Base-by-base conservation (phyloP, 2,113 vertebrate species). In the Phrynosoma platyrhinos region DNA sequence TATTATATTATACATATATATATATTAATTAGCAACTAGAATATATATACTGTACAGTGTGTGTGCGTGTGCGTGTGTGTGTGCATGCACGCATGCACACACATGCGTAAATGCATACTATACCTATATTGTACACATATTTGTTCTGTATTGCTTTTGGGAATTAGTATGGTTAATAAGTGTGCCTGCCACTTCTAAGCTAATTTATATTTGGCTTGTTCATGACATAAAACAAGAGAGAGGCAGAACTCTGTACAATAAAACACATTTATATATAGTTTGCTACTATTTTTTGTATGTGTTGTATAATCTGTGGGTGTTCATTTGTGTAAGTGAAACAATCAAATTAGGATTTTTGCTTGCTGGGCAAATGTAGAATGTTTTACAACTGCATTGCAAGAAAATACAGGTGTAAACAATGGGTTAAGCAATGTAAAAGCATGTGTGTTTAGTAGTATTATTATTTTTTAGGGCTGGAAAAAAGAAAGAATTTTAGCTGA, bases 401-500 rank as follows among this genome's bases (percentile, higher is more conserved):
- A 27, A 87, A 77, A 13, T 58, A 47, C 40, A 84, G 77, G 58
- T 78, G 62, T 88, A 0, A 90, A 30, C 79, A 84, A 87, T 92
- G 86, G 82, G 52, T 93, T 82, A 53, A 30, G n/a, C 62, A 53
- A 4, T 94, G 74, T 89, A 82, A 81, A 87, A 93, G 58, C 88
- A n/a, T 42, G 6, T 40, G 0, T 92, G 42, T 58, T 86, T 42
- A 95, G 72, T 90, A 93, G 81, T 94, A 91, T 94, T 91, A 94
- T 87, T 68, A 25, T 95, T 94, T 88, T 94, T 90, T 95, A 99
- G 99, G 99, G 99, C 5, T 99, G 99, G 99, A 99, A 99, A 96
- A 99, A 99, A 81, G 99, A 99, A 95, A 98, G 99, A 94, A 98
- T 99, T 96, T 95, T 99, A 93, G 96, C 97, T 27, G 98, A 99